Base-by-base conservation (phyloP, 1,140 invertebrate species). In the Heliconius hewitsoni region DNA sequence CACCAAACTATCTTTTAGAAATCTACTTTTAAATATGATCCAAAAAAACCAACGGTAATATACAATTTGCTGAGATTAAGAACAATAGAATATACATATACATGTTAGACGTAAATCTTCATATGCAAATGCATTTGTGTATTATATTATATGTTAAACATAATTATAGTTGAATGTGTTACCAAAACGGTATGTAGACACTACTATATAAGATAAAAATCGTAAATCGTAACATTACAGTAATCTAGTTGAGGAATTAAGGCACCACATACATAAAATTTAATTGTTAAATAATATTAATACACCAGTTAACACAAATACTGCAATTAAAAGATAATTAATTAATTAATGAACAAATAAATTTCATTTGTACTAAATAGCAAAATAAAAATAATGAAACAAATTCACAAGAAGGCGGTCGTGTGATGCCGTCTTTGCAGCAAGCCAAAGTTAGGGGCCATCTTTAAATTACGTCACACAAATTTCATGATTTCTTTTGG, bases 241-340 rank as follows among this genome's bases (percentile, higher is more conserved):
- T 81, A 91, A 86, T 85, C 84, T 83, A 89, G 86, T 88, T 84
- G 83, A 89, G 86, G 89, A 90, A 91, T 89, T 89, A 92, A 93
- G 90, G 93, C 91, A 94, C 91, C 93, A 94, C 89, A 90, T 90
- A 91, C 86, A 91, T 86, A 86, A 89, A 85, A 88, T 86, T 87
- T 87, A 81, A 87, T 83, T 81, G 85, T 85, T 85, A 80, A 87
- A 87, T 87, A 87, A 87, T 87, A 88, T 85, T 87, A 90, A 85
- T 88, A 91, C 90, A 90, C 85, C 86, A 87, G 84, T 82, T 88
- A 89, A 87, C 75, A 86, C 81, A 84, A 82, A 82, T 79, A 79
- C 71, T 78, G 77, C 79, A 78, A 77, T 79, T 39, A 66, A 73
- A 89, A 88, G 89, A 89, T 84, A 88, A 89, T 92, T 46, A 46